phyloP scores from a whole-genome alignment of 2,113 vertebrate species.

The Pseudonaja textilis region DNA sequence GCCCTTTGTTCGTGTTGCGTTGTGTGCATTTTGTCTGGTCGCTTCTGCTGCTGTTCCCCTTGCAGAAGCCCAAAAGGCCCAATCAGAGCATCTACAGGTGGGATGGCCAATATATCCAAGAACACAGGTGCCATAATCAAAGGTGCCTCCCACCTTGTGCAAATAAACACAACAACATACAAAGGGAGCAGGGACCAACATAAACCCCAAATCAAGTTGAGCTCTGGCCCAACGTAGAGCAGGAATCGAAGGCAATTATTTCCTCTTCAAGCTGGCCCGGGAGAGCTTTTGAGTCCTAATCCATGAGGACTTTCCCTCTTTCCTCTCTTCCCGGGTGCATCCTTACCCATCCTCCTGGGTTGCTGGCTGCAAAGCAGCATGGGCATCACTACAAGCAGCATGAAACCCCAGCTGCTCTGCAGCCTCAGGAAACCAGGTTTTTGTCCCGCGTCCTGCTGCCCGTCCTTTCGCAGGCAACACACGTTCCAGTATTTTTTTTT shows the following conservation, averaged over 20 bases:
- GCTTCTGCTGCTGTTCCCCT: too few species aligned
- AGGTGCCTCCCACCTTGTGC: background rate
- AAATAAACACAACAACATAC: background rate
- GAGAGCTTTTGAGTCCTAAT: background rate
- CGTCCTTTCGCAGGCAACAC: background rate
- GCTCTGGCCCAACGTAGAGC: background rate
- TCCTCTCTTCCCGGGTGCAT: background rate
- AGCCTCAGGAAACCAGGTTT: background rate
- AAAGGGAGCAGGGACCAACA: background rate
- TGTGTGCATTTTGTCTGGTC: too few species aligned
- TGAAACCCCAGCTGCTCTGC: background rate
- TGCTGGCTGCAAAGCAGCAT: background rate
- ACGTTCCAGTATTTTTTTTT: background rate
- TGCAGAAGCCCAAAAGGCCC: too few species aligned
- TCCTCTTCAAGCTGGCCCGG: background rate
- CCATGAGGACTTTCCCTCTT: background rate
- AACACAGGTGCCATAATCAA: background rate
- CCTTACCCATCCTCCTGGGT: background rate
- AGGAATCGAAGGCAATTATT: background rate
- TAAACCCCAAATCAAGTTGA: background rate
- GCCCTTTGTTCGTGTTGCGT: too few species aligned
- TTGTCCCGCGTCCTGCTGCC: background rate
- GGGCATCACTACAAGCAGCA: background rate
- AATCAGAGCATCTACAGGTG: background rate
- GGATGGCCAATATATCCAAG: background rate